Base-by-base conservation (phyloP, 2,113 vertebrate species). In the Prionailurus viverrinus region DNA sequence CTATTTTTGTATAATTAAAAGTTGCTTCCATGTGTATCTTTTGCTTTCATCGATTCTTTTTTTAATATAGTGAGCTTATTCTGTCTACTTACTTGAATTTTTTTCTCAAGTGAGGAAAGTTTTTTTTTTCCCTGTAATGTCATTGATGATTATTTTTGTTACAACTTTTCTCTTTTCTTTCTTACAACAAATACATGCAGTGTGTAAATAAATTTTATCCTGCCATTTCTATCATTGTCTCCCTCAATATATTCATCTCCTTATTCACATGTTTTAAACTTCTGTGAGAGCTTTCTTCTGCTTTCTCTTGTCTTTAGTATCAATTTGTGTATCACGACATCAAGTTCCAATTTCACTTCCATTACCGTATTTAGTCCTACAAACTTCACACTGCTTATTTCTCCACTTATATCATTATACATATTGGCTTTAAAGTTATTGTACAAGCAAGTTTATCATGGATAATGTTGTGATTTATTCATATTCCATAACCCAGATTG, bases 111-210 rank as follows among this genome's bases (percentile, higher is more conserved):
- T 31, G 45, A 95, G 80, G 23, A 80, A 74, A 63, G 11, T 74
- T 92, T 95, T 91, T 39, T 89, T 93, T 94, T 90, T 36, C 88
- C 81, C 82, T 58, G 12, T 69, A 51, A 58, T 45, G 36, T 85
- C 36, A 36, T 31, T 73, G 39, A 16, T 74, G 73, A 63, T 74
- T 80, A 31, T 61, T 94, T 95, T 51, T 48, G 39, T 61, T 74
- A 89, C 5, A 65, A 31, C 8, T 89, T 68, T 95, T 73, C 66
- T 55, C 1, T 14, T 90, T 81, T 69, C 31, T 86, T 86, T 82
- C 63, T 66, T 79, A 90, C 31, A 83, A 87, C 39, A 86, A 93
- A 41, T 83, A 1, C 63, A 10, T 74, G 2, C 53, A 33, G 29
- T 61, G 15, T 89, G 1, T 80, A 18, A 1, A 36, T 41, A 1